Conservation (phyloP, 2,888 invertebrate species). For the Xylocampa areola region DNA sequence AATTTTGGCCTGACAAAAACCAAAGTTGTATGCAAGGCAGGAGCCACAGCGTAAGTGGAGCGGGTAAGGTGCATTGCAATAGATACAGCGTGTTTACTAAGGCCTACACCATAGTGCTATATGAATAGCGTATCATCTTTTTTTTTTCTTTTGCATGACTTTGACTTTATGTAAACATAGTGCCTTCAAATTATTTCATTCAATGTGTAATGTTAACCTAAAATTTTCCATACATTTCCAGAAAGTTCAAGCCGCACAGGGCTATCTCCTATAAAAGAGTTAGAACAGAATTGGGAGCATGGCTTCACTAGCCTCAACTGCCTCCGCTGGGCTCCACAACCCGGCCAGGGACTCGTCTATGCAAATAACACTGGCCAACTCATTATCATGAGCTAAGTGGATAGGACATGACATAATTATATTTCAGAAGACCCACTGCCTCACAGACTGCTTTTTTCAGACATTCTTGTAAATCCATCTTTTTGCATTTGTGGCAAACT, state of each 20-base stretch:
- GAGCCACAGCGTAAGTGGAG: too few relatives aligned
- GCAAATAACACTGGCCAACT: slow-evolving; percentile 96
- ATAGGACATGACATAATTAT: slow-evolving; percentile 24
- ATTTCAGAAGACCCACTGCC: slow-evolving; percentile 51
- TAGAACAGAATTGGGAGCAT: slow-evolving; percentile 91
- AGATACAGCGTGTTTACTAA: too few relatives aligned
- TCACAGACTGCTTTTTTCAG: slow-evolving; percentile 27
- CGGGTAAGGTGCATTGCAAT: too few relatives aligned
- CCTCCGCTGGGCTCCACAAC: slow-evolving; percentile 94
- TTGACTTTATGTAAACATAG: too few relatives aligned
- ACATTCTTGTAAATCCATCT: slow-evolving; percentile 36
- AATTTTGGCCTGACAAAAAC: too few relatives aligned
- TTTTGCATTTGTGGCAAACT: slow-evolving; percentile 47
- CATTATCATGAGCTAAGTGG: slow-evolving; percentile 91
- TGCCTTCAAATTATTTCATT: not conserved
- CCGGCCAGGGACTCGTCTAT: slow-evolving; percentile 95
- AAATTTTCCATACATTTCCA: slow-evolving; percentile 58
- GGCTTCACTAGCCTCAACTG: slow-evolving; percentile 94
- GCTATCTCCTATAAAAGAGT: slow-evolving; percentile 90
- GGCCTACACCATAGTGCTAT: too few relatives aligned
- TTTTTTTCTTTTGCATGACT: too few relatives aligned
- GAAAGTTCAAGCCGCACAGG: slow-evolving; percentile 81
- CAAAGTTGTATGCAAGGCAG: too few relatives aligned
- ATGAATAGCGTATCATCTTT: too few relatives aligned
- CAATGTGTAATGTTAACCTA: not conserved